phyloP scores from a whole-genome alignment of 2,113 vertebrate genomes.

The Eretmochelys imbricata region DNA sequence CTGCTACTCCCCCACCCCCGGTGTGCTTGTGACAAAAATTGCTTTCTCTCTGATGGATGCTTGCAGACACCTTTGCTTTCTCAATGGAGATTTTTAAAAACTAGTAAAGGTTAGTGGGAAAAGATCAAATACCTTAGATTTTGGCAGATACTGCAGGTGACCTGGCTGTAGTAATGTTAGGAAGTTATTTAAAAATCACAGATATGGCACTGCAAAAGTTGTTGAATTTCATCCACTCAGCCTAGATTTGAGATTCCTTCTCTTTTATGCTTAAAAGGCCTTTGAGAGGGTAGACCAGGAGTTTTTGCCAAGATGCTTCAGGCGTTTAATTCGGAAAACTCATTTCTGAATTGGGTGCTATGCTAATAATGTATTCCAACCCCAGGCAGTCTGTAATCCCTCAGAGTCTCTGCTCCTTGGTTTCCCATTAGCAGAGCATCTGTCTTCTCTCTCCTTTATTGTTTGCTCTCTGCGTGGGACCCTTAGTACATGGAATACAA shows the following conservation, averaged over 20 bases:
- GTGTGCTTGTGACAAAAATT: background rate
- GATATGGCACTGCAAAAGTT: background rate
- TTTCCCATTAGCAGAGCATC: conserved; percentile 72
- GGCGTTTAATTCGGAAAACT: conserved; percentile 63
- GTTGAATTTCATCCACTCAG: rapidly evolving
- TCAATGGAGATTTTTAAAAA: conserved; percentile 56
- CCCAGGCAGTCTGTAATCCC: conserved; percentile 71
- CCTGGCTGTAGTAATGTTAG: background rate
- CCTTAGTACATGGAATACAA: conserved; percentile 48
- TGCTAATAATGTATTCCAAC: conserved; percentile 63
- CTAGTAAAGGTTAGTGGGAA: conserved; percentile 26
- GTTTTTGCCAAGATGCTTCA: conserved; percentile 61
- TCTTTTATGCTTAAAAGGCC: background rate
- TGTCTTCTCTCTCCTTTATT: conserved; percentile 65
- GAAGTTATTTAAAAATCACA: background rate
- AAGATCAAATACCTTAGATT: background rate
- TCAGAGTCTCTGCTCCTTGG: conserved; percentile 57
- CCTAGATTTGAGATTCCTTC: background rate
- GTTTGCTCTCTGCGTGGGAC: conserved; percentile 66
- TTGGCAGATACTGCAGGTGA: conserved; percentile 43
- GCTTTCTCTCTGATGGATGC: conserved; percentile 55
- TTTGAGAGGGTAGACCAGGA: conserved; percentile 27
- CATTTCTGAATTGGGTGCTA: conserved; percentile 71
- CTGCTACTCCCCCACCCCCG: background rate
- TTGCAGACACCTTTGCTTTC: conserved; percentile 38